Evolutionary conservation across 2,113 vertebrate genomes (phyloP), one percentile per base, ranked within the genome.

Genomic region (Gnathochromis pfefferi): DNA sequence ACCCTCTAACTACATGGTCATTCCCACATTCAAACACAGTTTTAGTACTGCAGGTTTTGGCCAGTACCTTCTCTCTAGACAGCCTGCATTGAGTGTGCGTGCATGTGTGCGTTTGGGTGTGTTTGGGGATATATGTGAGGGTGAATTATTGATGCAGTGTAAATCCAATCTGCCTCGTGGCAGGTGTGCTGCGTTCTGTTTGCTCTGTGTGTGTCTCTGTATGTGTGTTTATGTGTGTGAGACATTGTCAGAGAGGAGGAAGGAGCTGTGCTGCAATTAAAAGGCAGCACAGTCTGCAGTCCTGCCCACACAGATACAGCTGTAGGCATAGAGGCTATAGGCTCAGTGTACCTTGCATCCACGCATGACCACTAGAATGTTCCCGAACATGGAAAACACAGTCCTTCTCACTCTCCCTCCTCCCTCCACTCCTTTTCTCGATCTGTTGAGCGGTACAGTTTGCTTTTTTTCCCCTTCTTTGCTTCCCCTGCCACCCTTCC

Each of bases 81-180:
- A 80, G 83, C 57, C 73, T 51, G 83, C 81, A 84, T 73, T 11
- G 19, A 45, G 5, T 86, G 45, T 81, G 83, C 82, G 35, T 89
- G 40, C 68, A 9, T 89, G 70, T 81, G 16, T 87, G 45, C 54
- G 16, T 81, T 92, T 79, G 23, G 84, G 45, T 78, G 33, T 83
- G 91, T 91, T 81, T 28, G 80, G 84, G 84, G 78, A 90, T 89
- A 35, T 73, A 55, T 84, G 58, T 82, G 84, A 63, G 54, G 63
- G 75, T 95, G 87, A 95, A 95, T 95, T 94, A 96, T 95, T 94
- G 91, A 95, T 95, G 90, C 91, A 85, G 91, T 90, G 91, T 92
- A 93, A 94, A 94, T 95, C 91, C 90, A 95, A 93, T 94, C 94
- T 93, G 86, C 86, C 86, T 92, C 42, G 8, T 93, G 90, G 93